Evolutionary conservation across 2,797 vertebrate genomes (phyloP), one percentile per base, ranked within the genome.

Genomic region (Carapus acus): DNA sequence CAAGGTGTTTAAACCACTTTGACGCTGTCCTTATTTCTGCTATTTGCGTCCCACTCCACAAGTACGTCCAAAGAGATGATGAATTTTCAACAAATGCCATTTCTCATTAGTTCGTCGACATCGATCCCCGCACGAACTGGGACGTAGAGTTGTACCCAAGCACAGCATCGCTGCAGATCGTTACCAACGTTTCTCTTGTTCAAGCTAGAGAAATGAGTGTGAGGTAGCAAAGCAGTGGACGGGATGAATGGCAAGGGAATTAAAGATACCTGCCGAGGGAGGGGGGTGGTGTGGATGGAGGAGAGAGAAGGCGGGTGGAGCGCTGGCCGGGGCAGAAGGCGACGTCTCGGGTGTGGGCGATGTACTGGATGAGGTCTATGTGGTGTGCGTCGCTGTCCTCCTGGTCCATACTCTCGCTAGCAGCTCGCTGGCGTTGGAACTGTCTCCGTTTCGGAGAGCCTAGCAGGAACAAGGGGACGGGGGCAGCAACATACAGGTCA

Each of bases 181-280:
- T 52, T 6, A 49, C 6, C 41, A 20, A 2, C 22, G 1, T 29
- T 27, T 34, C 49, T 67, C 33, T 59, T 40, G 55, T n/a, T n/a
- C n/a, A n/a, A n/a, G n/a, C 43, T 58, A 34, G 24, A 44, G 37
- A 65, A 69, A 82, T 78, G 81, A 69, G 70, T 82, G 80, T 68
- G 65, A 76, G 73, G 77, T 70, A 82, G 83, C 81, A 71, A 84
- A 87, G 84, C 82, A 80, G 85, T 79, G 82, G 62, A 76, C 73
- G 57, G 77, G 84, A 88, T 87, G 86, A 87, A 90, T 89, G 88
- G 84, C 73, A 86, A 90, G 85, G 82, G 77, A 88, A 88, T 90
- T 90, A 96, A 96, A 93, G 90, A 94, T 96, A 94, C 94, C 94
- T 97, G 94, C 93, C 92, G 85, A 95, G 92, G 91, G 91, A 87